Evolutionary conservation across 1,140 invertebrate genomes (phyloP).

Genomic region (Brachionus rotundiformis): DNA sequence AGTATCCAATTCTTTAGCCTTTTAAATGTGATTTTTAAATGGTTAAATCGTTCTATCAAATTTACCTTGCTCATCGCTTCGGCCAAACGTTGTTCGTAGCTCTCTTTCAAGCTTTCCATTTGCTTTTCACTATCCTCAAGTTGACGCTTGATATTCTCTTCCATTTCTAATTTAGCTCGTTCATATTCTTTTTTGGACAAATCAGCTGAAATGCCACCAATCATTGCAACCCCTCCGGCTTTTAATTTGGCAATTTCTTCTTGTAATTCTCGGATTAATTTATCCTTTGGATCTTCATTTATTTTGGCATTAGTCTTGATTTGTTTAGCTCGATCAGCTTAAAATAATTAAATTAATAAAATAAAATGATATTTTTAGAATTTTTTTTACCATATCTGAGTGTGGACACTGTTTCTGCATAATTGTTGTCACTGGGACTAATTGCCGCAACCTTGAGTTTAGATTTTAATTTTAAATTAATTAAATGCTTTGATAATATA

Average conservation of each 20-base stretch:
- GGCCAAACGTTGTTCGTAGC: constrained; percentile 67
- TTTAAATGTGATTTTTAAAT: neutral
- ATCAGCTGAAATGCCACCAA: neutral
- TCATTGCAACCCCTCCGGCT: constrained; percentile 4
- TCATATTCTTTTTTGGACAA: constrained; percentile 58
- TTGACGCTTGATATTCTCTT: constrained; percentile 65
- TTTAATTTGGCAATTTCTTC: constrained; percentile 63
- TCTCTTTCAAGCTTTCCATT: constrained; percentile 67
- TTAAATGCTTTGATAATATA: neutral
- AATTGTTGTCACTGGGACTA: constrained; percentile 55
- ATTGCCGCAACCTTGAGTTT: constrained; percentile 55
- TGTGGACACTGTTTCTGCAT: constrained; percentile 56
- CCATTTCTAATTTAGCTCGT: constrained; percentile 65
- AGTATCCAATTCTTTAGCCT: constrained; percentile 50
- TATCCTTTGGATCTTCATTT: constrained; percentile 69
- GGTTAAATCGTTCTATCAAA: neutral
- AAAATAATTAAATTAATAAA: constrained; percentile 42
- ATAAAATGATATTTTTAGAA: neutral
- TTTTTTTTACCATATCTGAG: constrained; percentile 56
- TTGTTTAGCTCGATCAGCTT: constrained; percentile 69
- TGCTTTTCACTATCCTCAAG: constrained; percentile 67
- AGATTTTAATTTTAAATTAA: constrained; percentile 2
- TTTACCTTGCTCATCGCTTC: constrained; percentile 58
- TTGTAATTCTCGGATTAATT: constrained; percentile 67
- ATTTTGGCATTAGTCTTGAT: constrained; percentile 68